These are phyloP conservation scores for Labeo catla DNA, from an alignment of 2,113 vertebrate species.

Conservation along the genomic window DNA sequence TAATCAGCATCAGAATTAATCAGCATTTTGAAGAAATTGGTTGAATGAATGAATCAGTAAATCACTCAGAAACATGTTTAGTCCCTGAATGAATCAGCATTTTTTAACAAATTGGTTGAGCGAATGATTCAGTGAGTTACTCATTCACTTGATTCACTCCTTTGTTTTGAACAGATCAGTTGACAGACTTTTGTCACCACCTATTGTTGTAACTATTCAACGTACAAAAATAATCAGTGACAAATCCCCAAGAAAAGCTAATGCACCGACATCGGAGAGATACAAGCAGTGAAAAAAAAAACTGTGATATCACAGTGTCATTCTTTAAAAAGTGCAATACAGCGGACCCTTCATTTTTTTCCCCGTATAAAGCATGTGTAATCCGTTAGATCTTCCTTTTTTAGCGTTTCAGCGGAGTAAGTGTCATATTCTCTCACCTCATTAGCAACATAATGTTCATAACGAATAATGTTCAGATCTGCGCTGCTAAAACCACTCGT, in stretches of 20 bases:
- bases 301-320: background rate
- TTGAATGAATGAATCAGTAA: background rate
- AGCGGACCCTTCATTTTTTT: background rate
- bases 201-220: background rate
- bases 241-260: background rate
- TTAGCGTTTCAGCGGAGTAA: background rate
- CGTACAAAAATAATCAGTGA: background rate
- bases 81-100: background rate
- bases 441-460: slow-evolving; percentile 32
- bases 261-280: background rate
- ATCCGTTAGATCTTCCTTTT: background rate
- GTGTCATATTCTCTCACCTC: slow-evolving; percentile 26
- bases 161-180: background rate
- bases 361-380: background rate
- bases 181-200: background rate
- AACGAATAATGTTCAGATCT: slow-evolving; percentile 6
- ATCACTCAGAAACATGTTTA: background rate
- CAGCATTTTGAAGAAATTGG: background rate
- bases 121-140: background rate
- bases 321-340: background rate
- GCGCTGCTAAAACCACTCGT: slow-evolving; percentile 12
- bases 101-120: background rate
- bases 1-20: background rate
- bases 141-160: background rate
- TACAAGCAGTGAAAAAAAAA: background rate